Percentiles rank a stretch among this genome's conserved stretches.
phyloP scores from a whole-genome alignment of 2,888 invertebrate species.

The Chaetoderma sp. region DNA sequence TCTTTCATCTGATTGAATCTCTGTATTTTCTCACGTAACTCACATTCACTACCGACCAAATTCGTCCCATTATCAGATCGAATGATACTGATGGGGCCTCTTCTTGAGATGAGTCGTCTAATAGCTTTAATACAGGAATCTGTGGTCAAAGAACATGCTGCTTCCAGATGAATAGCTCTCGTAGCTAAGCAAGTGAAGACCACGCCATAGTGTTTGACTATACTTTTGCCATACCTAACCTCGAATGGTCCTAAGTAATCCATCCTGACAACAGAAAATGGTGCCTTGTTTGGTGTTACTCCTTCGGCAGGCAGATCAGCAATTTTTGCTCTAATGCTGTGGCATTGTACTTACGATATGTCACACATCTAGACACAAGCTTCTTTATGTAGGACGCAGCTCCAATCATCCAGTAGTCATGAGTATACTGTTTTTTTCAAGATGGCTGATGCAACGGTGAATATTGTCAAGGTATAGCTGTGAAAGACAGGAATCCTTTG shows the following conservation, averaged over 20 bases:
- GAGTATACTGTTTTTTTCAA: not conserved
- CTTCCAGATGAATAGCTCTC: not conserved
- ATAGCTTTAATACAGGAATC: not conserved
- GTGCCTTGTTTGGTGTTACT: not conserved
- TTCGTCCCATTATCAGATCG: not conserved
- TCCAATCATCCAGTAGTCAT: too few relatives aligned
- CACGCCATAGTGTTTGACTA: not conserved
- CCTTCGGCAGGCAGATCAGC: too few relatives aligned
- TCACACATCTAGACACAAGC: too few relatives aligned
- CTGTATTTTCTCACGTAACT: not conserved
- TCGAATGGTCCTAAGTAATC: not conserved
- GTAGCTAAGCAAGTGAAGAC: not conserved
- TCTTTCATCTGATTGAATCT: not conserved
- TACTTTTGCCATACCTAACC: not conserved
- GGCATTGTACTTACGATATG: too few relatives aligned
- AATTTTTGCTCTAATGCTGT: too few relatives aligned
- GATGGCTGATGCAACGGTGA: not conserved
- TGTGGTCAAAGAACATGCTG: not conserved
- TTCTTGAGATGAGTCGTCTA: not conserved
- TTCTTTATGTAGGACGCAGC: too few relatives aligned
- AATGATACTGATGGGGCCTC: not conserved
- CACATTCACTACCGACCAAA: not conserved
- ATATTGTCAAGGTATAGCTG: slow-evolving; percentile 22
- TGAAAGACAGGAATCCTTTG: slow-evolving; percentile 34
- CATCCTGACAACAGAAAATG: not conserved